Percentiles rank a stretch among this genome's conserved stretches.
These are phyloP conservation scores for Porites lutea DNA, from an alignment of 64 coral and sea anemone genomes.

Conservation along the genomic window DNA sequence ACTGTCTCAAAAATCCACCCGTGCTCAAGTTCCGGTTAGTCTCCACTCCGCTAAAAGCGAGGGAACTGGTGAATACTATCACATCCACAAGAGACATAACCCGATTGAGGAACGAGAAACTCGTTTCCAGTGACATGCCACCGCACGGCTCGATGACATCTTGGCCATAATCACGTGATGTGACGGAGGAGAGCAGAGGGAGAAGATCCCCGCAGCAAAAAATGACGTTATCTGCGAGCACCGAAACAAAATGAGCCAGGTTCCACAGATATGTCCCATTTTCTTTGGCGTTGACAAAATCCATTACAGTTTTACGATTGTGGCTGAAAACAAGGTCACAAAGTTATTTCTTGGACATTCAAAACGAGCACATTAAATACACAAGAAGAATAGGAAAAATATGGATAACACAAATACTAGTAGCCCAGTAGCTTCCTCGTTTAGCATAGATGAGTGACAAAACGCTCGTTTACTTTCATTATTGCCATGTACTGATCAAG, in stretches of 20 bases:
- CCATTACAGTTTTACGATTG: slow-evolving; percentile 95
- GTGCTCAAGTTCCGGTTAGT: slow-evolving; percentile 90
- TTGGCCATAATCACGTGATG: slow-evolving; percentile 96
- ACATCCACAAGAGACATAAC: slow-evolving; percentile 95
- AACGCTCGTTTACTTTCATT: no score
- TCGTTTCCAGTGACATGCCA: slow-evolving; percentile 94
- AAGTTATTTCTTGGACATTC: not conserved
- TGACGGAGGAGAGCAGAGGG: slow-evolving; percentile 93
- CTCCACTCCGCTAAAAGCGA: slow-evolving; percentile 96
- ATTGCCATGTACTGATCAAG: no score
- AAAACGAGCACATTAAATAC: no score
- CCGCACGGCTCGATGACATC: slow-evolving; percentile 99
- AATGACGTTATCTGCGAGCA: slow-evolving; percentile 97
- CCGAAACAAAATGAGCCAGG: slow-evolving; percentile 93
- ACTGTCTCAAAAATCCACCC: slow-evolving; percentile 95
- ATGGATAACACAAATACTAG: no score
- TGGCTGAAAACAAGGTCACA: slow-evolving; percentile 66
- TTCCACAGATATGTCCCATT: slow-evolving; percentile 96
- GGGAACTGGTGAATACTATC: slow-evolving; percentile 97
- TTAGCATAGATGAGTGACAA: no score
- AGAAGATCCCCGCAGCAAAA: slow-evolving; percentile 97
- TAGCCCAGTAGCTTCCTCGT: no score
- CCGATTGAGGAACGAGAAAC: slow-evolving; percentile 97
- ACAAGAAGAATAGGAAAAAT: no score
- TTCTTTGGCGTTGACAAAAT: slow-evolving; percentile 99